Conservation (phyloP, 2,113 vertebrate genomes). For the Turdus rufiventris region DNA sequence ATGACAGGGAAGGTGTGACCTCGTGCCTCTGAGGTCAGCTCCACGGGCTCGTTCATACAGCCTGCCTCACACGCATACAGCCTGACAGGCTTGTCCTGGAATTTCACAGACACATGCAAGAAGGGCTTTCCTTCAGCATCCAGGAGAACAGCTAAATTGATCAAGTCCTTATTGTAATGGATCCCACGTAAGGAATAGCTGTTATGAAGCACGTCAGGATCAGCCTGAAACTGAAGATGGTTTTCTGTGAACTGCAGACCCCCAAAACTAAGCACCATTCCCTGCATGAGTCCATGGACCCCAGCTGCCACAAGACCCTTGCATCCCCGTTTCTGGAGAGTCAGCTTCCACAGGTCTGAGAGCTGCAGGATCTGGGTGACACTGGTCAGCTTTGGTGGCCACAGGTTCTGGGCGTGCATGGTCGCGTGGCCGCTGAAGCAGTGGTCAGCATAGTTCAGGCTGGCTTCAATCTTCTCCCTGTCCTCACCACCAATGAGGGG, state of each 20-base stretch:
- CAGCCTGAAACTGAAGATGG: constrained; percentile 96
- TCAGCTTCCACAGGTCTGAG: constrained; percentile 90
- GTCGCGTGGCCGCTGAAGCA: constrained; percentile 97
- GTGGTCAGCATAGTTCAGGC: constrained; percentile 92
- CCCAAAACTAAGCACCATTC: constrained; percentile 93
- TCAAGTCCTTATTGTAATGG: constrained; percentile 91
- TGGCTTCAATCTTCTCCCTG: constrained; percentile 82
- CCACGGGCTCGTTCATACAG: constrained; percentile 92
- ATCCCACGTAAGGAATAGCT: constrained; percentile 93
- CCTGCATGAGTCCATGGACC: constrained; percentile 91
- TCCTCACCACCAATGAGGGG: constrained; percentile 73
- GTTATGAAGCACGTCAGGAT: constrained; percentile 93
- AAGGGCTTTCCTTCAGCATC: constrained; percentile 88
- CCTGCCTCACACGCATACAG: constrained; percentile 94
- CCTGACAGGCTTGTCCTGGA: constrained; percentile 83
- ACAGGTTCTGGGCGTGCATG: constrained; percentile 96
- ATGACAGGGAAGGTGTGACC: constrained; percentile 91
- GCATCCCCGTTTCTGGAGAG: constrained; percentile 92
- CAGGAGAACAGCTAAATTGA: constrained; percentile 86
- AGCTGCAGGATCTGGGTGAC: constrained; percentile 88
- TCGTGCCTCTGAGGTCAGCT: constrained; percentile 85
- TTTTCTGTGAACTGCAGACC: constrained; percentile 98
- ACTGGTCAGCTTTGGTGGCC: constrained; percentile 80
- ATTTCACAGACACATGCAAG: constrained; percentile 88
- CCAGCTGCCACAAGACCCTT: constrained; percentile 87